phyloP scores from a whole-genome alignment of 1,140 invertebrate species.

The Drosophila triauraria region DNA sequence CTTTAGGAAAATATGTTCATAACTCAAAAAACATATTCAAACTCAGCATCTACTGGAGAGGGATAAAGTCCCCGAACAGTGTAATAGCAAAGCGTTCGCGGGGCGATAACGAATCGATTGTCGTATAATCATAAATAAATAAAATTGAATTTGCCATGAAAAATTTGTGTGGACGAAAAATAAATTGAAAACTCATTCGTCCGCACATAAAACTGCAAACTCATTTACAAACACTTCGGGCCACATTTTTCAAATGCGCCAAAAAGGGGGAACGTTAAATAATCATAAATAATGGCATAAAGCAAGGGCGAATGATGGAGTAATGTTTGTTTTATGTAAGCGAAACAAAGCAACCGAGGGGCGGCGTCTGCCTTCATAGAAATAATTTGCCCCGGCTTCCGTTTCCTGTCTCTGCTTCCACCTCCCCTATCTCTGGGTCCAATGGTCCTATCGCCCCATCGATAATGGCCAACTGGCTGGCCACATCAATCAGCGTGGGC shows the following conservation, averaged over 20 bases:
- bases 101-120: slow-evolving; percentile 61
- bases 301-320: slow-evolving; percentile 51
- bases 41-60: background rate
- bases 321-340: slow-evolving; percentile 71
- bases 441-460: slow-evolving; percentile 9
- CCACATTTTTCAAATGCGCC: slow-evolving; percentile 75
- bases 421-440: slow-evolving; percentile 23
- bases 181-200: slow-evolving; percentile 84
- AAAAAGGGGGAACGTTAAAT: slow-evolving; percentile 68
- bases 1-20: background rate
- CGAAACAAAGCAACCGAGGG: slow-evolving; percentile 53
- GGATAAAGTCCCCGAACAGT: slow-evolving; percentile 2
- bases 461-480: slow-evolving; percentile 56
- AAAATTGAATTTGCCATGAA: slow-evolving; percentile 78
- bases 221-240: slow-evolving; percentile 80
- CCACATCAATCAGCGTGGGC: slow-evolving; percentile 70
- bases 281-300: slow-evolving; percentile 78
- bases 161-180: slow-evolving; percentile 62
- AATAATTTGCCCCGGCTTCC: slow-evolving; percentile 49
- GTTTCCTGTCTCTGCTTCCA: slow-evolving; percentile 6
- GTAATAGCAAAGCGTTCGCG: background rate
- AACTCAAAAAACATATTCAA: background rate
- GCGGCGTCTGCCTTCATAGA: slow-evolving; percentile 39
- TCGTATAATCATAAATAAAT: slow-evolving; percentile 82
- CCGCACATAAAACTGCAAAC: slow-evolving; percentile 81